Evolutionary conservation across 2,888 invertebrate genomes (phyloP), one percentile per base, ranked within the genome.

Genomic region (Blomia tropicalis): DNA sequence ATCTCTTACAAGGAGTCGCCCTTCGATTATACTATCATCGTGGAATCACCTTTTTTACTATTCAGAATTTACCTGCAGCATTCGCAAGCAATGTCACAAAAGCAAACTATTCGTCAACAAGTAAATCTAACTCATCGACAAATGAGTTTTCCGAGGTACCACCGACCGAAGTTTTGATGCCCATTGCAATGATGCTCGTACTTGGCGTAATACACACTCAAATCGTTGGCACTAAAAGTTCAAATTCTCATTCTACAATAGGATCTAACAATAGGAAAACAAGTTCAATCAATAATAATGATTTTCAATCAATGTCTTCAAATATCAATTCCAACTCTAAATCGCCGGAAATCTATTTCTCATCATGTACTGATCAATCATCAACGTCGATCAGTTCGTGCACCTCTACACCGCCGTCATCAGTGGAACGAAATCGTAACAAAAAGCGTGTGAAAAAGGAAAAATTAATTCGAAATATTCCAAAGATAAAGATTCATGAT

Each of bases 191-290:
- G 76, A 83, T 85, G 79, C 76, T 85, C 70, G 76, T 83, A 58
- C 75, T 87, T 65, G 84, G 84, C 68, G 76, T 84, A 61, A 82
- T 87, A 65, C 86, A 87, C 72, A 85, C 86, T 0, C 85, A 85
- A 75, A 86, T 87, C 69, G 84, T 75, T 4, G 67, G 67, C 5
- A 67, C 67, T 29, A 66, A 63, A 63, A 67, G 62, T 43, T 29
- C 62, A 14, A 32, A 31, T 27, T 32, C 27, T 2, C 23, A 14
- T 2, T 56, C 56, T 27, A 3, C 56, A 22, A 14, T 30, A 11
- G 25, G 30, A 19, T 56, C 56, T 2, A 36, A 7, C 17, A 36
- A 17, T 36, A 7, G 36, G 7, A 36, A 36, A 36, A 11, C 36
- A 17, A 36, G 36, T 17, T 36, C 36, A 11, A 36, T 36, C 17